These are phyloP conservation scores for Cerastoderma edule DNA, from an alignment of 2,888 invertebrate species.

Conservation along the genomic window DNA sequence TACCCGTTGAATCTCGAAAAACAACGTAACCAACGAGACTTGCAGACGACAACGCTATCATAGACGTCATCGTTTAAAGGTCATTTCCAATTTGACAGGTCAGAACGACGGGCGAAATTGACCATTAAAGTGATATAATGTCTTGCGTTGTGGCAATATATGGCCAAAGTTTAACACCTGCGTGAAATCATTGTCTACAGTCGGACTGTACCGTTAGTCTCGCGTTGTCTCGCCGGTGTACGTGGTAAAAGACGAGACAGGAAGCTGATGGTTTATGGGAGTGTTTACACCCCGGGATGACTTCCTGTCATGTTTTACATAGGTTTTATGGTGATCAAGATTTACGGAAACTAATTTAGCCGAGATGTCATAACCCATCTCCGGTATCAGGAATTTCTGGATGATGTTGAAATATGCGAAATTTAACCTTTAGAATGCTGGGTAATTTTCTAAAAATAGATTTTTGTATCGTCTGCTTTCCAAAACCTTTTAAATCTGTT, in stretches of 20 bases:
- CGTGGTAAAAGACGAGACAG: constrained; percentile 18
- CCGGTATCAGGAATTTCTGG: too few relatives aligned
- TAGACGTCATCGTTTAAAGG: constrained; percentile 39
- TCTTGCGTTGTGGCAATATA: not conserved
- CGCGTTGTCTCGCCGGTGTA: constrained; percentile 7
- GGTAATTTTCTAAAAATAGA: too few relatives aligned
- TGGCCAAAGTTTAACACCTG: not conserved
- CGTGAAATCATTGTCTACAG: not conserved
- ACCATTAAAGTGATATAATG: constrained; percentile 21
- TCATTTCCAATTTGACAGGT: constrained; percentile 33
- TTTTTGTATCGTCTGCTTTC: too few relatives aligned
- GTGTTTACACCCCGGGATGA: constrained; percentile 24
- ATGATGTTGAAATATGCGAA: too few relatives aligned
- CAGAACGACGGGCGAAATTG: constrained; percentile 17
- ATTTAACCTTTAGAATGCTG: too few relatives aligned
- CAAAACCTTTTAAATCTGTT: too few relatives aligned
- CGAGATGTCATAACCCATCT: too few relatives aligned
- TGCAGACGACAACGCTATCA: constrained; percentile 36
- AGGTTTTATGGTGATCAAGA: constrained; percentile 16
- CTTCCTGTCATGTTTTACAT: constrained; percentile 28
- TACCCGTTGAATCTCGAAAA: constrained; percentile 13
- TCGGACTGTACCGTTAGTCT: constrained; percentile 10
- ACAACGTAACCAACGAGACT: constrained; percentile 20
- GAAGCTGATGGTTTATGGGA: constrained; percentile 24
- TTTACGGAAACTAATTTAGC: constrained; percentile 5